Percentiles rank a stretch among this genome's conserved stretches.
Evolutionary conservation across 2,113 vertebrate species (phyloP).

Genomic region (Neomonachus schauinslandi): DNA sequence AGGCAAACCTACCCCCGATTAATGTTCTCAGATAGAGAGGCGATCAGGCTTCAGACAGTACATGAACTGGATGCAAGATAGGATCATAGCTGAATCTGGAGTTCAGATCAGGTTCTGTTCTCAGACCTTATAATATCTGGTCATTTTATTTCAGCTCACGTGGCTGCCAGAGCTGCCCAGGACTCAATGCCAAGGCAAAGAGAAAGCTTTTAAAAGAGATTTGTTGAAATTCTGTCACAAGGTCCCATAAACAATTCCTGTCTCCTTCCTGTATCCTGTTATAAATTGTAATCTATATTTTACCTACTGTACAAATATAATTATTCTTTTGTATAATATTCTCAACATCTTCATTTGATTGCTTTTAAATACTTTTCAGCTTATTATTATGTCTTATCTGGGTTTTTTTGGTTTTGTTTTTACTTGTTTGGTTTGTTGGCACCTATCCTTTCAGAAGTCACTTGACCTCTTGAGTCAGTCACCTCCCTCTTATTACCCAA

Average conservation of each 20-base stretch:
- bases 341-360: conserved; percentile 78
- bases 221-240: conserved; percentile 84
- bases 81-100: conserved; percentile 69
- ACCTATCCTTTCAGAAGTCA: conserved; percentile 68
- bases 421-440: conserved; percentile 62
- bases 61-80: conserved; percentile 65
- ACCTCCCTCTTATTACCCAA: background rate
- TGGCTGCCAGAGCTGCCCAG: conserved; percentile 78
- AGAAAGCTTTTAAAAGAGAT: conserved; percentile 83
- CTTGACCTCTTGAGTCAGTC: background rate
- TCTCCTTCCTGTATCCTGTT: conserved; percentile 89
- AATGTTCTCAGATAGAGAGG: conserved; percentile 49
- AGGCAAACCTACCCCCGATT: conserved; percentile 74
- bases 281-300: conserved; percentile 86
- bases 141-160: conserved; percentile 76
- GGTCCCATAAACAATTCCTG: conserved; percentile 83
- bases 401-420: conserved; percentile 21
- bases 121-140: conserved; percentile 64
- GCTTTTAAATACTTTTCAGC: conserved; percentile 81
- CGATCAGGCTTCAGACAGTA: conserved; percentile 54
- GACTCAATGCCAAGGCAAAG: conserved; percentile 84
- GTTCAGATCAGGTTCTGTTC: conserved; percentile 76
- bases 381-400: conserved; percentile 78
- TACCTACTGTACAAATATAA: conserved; percentile 81
- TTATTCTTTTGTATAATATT: conserved; percentile 84